A percentile compares a stretch with the other conserved stretches of the same genome.
Conservation (phyloP, 1,140 invertebrate genomes). For the honey bee (Apis mellifera) region DNA sequence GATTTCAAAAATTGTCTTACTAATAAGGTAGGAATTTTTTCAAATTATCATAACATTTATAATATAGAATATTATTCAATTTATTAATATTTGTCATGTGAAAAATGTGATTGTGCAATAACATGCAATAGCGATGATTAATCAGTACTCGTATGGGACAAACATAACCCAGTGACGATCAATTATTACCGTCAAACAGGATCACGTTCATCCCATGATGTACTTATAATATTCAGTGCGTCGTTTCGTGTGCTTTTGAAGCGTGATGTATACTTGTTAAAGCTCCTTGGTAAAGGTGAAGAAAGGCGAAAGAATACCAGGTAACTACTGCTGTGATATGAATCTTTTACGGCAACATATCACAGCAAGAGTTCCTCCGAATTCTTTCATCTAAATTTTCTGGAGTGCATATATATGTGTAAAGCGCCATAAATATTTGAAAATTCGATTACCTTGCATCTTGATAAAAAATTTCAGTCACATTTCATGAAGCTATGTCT, state of each 20-base stretch:
- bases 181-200: slow-evolving; percentile 77
- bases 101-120: not conserved
- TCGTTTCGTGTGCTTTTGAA: not conserved
- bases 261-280: not conserved
- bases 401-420: not conserved
- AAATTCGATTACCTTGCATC: not conserved
- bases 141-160: slow-evolving; percentile 80
- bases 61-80: not conserved
- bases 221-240: slow-evolving; percentile 29
- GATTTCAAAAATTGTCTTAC: slow-evolving; percentile 94
- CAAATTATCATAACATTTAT: not conserved
- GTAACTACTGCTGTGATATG: slow-evolving; percentile 84
- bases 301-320: slow-evolving; percentile 71
- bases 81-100: not conserved
- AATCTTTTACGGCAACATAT: slow-evolving; percentile 71
- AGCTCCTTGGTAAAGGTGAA: not conserved
- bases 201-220: slow-evolving; percentile 80
- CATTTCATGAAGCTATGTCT: slow-evolving; percentile 62
- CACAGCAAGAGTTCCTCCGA: slow-evolving; percentile 82
- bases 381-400: slow-evolving; percentile 48
- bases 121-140: slow-evolving; percentile 36
- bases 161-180: slow-evolving; percentile 85
- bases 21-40: slow-evolving; percentile 88
- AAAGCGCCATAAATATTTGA: not conserved
- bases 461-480: not conserved